Base-by-base conservation (phyloP, 2,113 vertebrate genomes). In the Megaceryle torquata region DNA sequence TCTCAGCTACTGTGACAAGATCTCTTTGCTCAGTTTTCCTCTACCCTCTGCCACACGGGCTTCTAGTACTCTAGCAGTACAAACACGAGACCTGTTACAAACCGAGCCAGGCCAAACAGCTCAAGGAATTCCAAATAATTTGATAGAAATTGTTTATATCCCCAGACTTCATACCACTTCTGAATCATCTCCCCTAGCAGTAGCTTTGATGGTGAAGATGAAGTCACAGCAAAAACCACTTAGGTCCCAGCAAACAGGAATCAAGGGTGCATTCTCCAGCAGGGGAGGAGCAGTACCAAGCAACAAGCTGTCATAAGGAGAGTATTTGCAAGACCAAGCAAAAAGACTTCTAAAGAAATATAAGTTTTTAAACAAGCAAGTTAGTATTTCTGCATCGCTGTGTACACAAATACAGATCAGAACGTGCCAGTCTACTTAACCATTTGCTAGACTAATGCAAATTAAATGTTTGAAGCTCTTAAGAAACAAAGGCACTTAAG, bases 11-110 rank as follows among this genome's bases (percentile, higher is more conserved):
- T 6, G 3, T 22, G 48, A 61, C 59, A 69, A 85, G 63, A 65
- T 3, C 44, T 80, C 43, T 70, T 17, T 63, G 43, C 76, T 54
- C 71, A 63, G 13, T 31, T 75, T 57, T 64, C 60, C 78, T 86
- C 24, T 59, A 19, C n/a, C 67, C 56, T 79, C 84, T 0, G 0
- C 54, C 15, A 82, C 0, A 0, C 7, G 43, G 59, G 61, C 50
- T 86, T 71, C 6, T 12, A 92, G 48, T 59, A 68, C 54, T 65
- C 53, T 72, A 39, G 22, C 39, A 77, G 29, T 1, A 4, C 31
- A 60, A 81, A 84, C 64, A 64, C 1, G 2, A 48, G 18, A 88
- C 56, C 12, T 16, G 24, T 22, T 31, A 72, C 25, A 54, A 61
- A 85, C 6, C 18, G 54, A 90, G 56, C 13, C 72, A 83, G 43